phyloP scores from a whole-genome alignment of 2,797 vertebrate species.

The Channallabes apus region DNA sequence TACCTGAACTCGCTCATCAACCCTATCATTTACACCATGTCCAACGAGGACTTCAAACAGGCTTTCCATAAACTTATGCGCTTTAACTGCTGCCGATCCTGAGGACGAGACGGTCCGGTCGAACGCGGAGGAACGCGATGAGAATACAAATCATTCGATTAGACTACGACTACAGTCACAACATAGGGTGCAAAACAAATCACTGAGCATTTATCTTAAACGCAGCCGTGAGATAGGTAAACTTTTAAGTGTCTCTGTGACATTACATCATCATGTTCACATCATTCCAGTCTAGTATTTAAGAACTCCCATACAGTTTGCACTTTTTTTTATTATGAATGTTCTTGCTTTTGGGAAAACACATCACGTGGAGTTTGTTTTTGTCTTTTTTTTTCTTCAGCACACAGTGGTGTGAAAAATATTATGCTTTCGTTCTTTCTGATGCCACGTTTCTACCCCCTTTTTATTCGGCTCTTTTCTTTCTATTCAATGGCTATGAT shows the following conservation, averaged over 20 bases:
- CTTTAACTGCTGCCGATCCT: slow-evolving; percentile 78
- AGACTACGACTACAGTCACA: neutral
- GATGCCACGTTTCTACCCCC: neutral
- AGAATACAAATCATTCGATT: neutral
- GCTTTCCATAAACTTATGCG: slow-evolving; percentile 92
- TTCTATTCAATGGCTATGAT: neutral
- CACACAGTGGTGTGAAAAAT: slow-evolving; percentile 14
- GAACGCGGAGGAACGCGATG: too few species aligned
- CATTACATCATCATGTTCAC: neutral
- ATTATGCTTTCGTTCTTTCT: neutral
- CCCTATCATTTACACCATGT: slow-evolving; percentile 96
- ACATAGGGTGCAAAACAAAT: neutral
- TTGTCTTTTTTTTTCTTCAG: too few species aligned
- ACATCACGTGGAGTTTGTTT: neutral
- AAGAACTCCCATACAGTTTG: neutral
- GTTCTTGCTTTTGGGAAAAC: neutral
- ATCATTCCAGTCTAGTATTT: neutral
- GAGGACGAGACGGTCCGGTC: slow-evolving; percentile 30
- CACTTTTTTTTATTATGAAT: neutral
- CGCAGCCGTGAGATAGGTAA: neutral
- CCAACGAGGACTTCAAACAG: slow-evolving; percentile 95
- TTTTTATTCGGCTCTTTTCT: neutral
- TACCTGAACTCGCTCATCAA: slow-evolving; percentile 97
- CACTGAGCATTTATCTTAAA: neutral
- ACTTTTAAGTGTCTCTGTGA: slow-evolving; percentile 7